Evolutionary conservation across 1,140 invertebrate genomes (phyloP), one percentile per base, ranked within the genome.

Genomic region (Goniozus legneri): DNA sequence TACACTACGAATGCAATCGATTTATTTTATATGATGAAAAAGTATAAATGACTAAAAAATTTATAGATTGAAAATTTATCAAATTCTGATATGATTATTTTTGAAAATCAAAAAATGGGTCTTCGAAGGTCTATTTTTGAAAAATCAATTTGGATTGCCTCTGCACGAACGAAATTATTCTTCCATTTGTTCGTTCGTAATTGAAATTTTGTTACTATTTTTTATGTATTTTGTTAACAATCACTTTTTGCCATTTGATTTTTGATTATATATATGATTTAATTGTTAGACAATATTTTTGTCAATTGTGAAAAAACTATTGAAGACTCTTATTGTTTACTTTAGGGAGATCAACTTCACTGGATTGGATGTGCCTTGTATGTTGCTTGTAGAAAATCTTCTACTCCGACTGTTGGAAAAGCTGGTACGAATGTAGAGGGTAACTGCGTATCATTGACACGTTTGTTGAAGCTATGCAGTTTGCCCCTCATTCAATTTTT

Each of bases 361-460:
- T 98, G 96, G 96, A 82, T 98, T 61, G 90, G 90, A 32, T 98
- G 95, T 81, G 88, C 92, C 16, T 73, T 97, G 13, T 97, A 95
- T 75, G 91, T 92, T 19, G 88, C 92, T 14, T 96, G 93, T 70
- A 79, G 92, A 35, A 85, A 85, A 38, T 84, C 85, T 2, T 82
- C 84, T 24, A 87, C 86, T 21, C 89, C 91, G 1, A 92, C 91
- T 20, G 86, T 95, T 8, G 87, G 86, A 39, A 79, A 75, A 44
- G 74, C 82, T 54, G 73, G 85, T 60, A 60, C 79, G 39, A 78
- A 82, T 46, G 81, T 95, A 2, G 87, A 95, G 74, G 92, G 93
- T 15, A 97, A 95, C 65, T 90, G 91, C 73, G 90, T 98, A 2
- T 95, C 91, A 43, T 75, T 98, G 2, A 97, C 92, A 3, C 82